Conservation (phyloP, 2,797 vertebrate genomes). For the Sternotherus odoratus region DNA sequence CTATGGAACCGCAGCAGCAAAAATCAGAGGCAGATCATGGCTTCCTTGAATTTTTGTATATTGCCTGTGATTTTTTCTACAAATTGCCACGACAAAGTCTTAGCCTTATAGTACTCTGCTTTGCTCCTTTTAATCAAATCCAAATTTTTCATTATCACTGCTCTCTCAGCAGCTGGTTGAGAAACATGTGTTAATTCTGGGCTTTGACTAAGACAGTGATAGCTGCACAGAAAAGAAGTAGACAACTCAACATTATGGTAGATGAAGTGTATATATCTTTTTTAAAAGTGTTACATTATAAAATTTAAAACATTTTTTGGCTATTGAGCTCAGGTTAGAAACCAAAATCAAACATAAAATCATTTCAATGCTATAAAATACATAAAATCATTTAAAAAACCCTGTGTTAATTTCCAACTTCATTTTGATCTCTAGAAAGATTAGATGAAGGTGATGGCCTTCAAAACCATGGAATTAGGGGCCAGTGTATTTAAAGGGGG, state of each 20-base stretch:
- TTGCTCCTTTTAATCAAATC: background rate
- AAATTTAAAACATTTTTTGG: background rate
- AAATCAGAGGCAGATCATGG: no score
- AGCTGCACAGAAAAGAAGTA: background rate
- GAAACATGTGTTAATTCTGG: background rate
- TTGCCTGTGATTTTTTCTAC: no score
- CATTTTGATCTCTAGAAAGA: background rate
- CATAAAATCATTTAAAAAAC: background rate
- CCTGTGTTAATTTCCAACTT: background rate
- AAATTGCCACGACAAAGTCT: no score
- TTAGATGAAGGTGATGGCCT: background rate
- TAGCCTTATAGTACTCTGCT: background rate
- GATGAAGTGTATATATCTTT: fast-evolving
- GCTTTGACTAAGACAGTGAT: background rate
- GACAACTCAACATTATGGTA: background rate
- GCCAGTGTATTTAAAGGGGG: background rate
- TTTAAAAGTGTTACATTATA: background rate
- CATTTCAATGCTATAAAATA: background rate
- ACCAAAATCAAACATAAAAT: background rate
- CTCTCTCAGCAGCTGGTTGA: background rate
- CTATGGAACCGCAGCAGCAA: no score
- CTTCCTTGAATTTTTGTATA: no score
- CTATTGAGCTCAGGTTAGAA: background rate
- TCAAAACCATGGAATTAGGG: background rate
- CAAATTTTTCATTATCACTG: background rate